Conservation (phyloP, 2,113 vertebrate genomes). For the Artemisiospiza belli region DNA sequence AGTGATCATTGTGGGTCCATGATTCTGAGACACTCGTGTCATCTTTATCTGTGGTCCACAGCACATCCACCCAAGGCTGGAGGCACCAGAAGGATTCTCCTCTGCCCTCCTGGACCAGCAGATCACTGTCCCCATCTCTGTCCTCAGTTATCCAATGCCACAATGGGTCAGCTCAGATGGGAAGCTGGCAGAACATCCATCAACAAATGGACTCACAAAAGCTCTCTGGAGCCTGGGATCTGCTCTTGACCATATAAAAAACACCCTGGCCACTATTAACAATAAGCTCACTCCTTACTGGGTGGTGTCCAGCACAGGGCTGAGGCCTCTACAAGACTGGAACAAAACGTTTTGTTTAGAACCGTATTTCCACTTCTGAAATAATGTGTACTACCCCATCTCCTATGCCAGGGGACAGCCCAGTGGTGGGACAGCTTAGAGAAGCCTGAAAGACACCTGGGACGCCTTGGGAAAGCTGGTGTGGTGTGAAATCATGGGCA, state of each 20-base stretch:
- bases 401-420: accelerated
- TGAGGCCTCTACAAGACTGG: not conserved
- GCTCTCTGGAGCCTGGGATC: not conserved
- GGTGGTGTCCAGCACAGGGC: not conserved
- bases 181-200: not conserved
- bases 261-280: not conserved
- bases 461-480: not conserved
- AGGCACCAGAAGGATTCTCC: not conserved
- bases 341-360: not conserved
- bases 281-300: not conserved
- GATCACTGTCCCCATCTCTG: not conserved
- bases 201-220: not conserved
- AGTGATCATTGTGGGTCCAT: no score
- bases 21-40: not conserved
- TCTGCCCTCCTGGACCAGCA: not conserved
- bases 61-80: not conserved
- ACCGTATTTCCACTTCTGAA: not conserved
- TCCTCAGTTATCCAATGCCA: accelerated
- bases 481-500: not conserved
- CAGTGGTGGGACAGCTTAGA: not conserved
- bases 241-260: not conserved
- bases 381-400: not conserved
- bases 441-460: not conserved
- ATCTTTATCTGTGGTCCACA: not conserved
- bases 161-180: not conserved